Percentiles rank a stretch among this genome's conserved stretches.
Conservation (phyloP, 2,888 invertebrate species). For the Omphaloscelis lunosa region DNA sequence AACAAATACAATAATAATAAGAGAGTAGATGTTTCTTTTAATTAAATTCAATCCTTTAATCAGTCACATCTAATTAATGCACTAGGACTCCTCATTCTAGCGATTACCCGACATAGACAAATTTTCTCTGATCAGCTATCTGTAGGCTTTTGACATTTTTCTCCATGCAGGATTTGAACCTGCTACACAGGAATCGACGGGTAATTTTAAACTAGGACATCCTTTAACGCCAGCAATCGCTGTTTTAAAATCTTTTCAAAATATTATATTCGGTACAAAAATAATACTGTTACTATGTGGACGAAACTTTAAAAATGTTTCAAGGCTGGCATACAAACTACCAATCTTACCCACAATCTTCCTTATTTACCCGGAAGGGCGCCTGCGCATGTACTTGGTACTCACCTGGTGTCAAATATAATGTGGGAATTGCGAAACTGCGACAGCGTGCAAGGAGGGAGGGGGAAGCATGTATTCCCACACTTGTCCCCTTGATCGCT, state of each 20-base stretch:
- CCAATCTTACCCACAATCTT: constrained; percentile 2
- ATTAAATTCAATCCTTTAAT: background rate
- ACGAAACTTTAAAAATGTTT: background rate
- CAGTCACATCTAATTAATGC: background rate
- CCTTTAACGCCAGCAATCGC: no score
- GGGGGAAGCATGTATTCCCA: no score
- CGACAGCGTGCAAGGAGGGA: no score
- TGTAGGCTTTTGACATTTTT: background rate
- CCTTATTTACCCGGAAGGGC: background rate
- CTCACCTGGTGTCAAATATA: background rate
- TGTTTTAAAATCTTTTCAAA: constrained; percentile 1
- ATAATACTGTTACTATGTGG: background rate
- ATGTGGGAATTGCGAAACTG: background rate
- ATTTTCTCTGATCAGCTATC: background rate
- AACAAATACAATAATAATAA: constrained; percentile 52
- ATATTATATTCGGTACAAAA: background rate
- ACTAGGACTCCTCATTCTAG: background rate
- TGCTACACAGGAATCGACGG: no score
- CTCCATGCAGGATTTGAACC: background rate
- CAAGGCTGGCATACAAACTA: background rate
- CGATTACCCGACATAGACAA: background rate
- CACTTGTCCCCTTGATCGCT: background rate
- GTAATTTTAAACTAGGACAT: background rate
- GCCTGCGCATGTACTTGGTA: background rate
- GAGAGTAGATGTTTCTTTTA: background rate